These are phyloP conservation scores for Eupeodes latifasciatus DNA, from an alignment of 2,888 invertebrate genomes.

Conservation along the genomic window DNA sequence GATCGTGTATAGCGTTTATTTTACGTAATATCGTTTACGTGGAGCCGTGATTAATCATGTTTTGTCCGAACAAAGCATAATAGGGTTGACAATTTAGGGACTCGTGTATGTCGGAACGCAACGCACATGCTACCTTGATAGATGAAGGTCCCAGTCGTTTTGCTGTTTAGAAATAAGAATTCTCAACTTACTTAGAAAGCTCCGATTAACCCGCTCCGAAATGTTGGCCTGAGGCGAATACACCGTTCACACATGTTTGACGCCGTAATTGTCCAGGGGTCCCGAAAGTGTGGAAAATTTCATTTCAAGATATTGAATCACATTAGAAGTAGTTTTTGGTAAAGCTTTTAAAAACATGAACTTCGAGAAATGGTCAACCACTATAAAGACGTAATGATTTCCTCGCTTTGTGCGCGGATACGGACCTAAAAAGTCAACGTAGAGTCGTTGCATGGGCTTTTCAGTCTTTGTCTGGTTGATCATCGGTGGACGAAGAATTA, in stretches of 20 bases:
- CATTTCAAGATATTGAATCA: no score
- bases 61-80: neutral
- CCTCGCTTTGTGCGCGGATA: neutral
- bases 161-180: neutral
- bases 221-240: no score
- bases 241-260: neutral
- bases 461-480: neutral
- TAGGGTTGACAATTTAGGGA: neutral
- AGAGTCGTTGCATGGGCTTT: neutral
- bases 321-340: neutral
- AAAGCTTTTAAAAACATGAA: neutral
- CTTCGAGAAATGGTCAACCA: neutral
- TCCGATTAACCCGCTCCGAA: neutral
- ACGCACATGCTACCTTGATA: no score
- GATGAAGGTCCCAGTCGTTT: neutral
- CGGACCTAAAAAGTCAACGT: neutral
- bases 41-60: neutral
- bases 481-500: conserved; percentile 6
- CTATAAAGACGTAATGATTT: neutral
- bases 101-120: neutral
- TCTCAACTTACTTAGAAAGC: neutral
- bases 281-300: no score
- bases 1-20: neutral
- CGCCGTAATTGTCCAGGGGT: neutral
- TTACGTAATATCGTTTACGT: neutral